Evolutionary conservation across 1,140 invertebrate genomes (phyloP).

Genomic region (Drosophila lacertosa): DNA sequence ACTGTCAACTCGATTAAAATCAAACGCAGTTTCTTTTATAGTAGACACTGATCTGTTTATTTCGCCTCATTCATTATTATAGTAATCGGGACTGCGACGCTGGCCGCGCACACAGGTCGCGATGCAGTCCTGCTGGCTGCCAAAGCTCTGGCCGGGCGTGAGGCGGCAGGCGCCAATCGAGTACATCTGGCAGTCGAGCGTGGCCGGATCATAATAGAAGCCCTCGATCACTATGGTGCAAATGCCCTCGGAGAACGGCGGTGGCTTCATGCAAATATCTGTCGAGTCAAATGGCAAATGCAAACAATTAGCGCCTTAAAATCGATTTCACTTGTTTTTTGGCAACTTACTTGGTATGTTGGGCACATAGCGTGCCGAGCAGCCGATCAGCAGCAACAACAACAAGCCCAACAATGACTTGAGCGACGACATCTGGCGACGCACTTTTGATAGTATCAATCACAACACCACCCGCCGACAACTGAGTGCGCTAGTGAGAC

Average conservation of each 20-base stretch:
- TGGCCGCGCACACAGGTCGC: constrained; percentile 59
- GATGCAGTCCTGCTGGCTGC: constrained; percentile 66
- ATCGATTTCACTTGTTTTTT: too few species aligned
- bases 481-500: constrained; percentile 53
- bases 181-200: constrained; percentile 63
- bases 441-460: constrained; percentile 5
- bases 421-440: constrained; percentile 51
- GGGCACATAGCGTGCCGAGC: constrained; percentile 32
- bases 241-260: constrained; percentile 70
- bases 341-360: constrained; percentile 60
- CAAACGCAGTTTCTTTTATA: constrained; percentile 31
- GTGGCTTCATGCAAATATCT: constrained; percentile 68
- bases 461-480: constrained; percentile 35
- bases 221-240: constrained; percentile 79
- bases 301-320: neutral
- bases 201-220: constrained; percentile 63
- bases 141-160: constrained; percentile 74
- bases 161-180: constrained; percentile 65
- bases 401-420: constrained; percentile 37
- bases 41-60: constrained; percentile 17
- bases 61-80: constrained; percentile 33
- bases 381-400: constrained; percentile 38
- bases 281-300: neutral
- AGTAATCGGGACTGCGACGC: constrained; percentile 62
- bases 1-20: constrained; percentile 17